These are phyloP conservation scores for Chaetodon trifascialis DNA, from an alignment of 2,113 vertebrate species.

Conservation along the genomic window DNA sequence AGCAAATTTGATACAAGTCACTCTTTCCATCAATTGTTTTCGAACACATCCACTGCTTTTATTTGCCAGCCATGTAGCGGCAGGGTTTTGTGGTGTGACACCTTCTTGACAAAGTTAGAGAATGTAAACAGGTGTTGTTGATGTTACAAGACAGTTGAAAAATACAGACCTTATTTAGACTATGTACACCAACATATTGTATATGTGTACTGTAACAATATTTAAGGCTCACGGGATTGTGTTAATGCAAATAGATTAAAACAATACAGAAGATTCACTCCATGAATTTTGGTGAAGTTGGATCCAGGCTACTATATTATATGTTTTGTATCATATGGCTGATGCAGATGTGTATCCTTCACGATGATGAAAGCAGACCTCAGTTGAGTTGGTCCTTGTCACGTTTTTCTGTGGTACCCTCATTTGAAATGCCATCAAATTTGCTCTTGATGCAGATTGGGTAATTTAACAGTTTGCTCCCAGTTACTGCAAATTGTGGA, in stretches of 20 bases:
- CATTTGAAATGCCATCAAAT: not conserved
- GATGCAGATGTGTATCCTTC: not conserved
- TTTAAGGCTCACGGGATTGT: not conserved
- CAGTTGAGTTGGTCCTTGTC: not conserved
- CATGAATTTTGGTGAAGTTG: not conserved
- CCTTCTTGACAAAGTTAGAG: not conserved
- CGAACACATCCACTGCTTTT: not conserved
- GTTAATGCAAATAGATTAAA: not conserved
- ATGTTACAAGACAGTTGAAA: not conserved
- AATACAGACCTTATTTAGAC: not conserved
- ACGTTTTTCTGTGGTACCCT: not conserved
- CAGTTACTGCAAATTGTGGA: not conserved
- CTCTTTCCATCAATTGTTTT: not conserved
- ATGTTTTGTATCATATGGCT: not conserved
- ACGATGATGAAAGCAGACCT: not conserved
- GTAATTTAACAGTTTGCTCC: not conserved
- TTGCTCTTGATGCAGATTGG: constrained; percentile 1
- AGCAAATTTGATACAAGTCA: constrained; percentile 7
- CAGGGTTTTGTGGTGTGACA: constrained; percentile 8
- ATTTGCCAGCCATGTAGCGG: not conserved
- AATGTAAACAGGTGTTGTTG: not conserved
- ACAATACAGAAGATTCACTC: not conserved
- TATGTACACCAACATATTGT: not conserved
- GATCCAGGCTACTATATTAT: not conserved
- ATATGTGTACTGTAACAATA: not conserved